Evolutionary conservation across 2,797 vertebrate genomes (phyloP), one percentile per base, ranked within the genome.

Genomic region (Sebastes oblongus): DNA sequence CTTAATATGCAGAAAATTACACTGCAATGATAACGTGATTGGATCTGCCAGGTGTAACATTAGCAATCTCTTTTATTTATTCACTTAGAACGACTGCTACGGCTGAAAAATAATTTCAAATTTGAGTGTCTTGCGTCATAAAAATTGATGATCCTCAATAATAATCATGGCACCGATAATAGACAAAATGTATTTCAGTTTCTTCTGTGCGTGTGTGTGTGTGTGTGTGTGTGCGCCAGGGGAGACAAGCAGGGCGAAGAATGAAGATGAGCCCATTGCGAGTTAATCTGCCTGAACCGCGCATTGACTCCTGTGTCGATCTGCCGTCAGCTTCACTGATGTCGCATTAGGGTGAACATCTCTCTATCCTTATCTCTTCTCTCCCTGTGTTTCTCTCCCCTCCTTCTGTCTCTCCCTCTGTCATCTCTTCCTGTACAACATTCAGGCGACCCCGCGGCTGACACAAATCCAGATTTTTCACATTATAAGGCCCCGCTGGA

Each of bases 251-350:
- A 2, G 39, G 42, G 73, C 29, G 70, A 85, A 87, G 82, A 91
- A 92, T 89, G 86, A 84, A 84, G 81, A 92, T 88, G 89, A 91
- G 86, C 69, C 75, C 39, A 79, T 87, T 86, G 85, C 2, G 12
- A 86, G 79, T 72, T 90, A 86, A 90, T 90, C 80, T 85, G 82
- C 64, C 67, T 77, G 77, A 86, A 82, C 83, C n/a, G n/a, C 8
- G 24, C 10, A 59, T 34, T 58, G 84, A 72, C 80, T 88, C 72
- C 77, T 75, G 71, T 36, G 77, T 83, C 30, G 8, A 75, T 83
- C 78, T 71, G 64, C 68, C 66, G 58, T 75, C 77, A 79, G 82
- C 83, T 69, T 80, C 75, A 59, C 66, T 9, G 1, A 55, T 56
- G 36, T 84, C 4, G 24, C 68, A 78, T 87, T 72, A 68, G 11